Percentiles rank a stretch among this genome's conserved stretches.
phyloP scores from a whole-genome alignment of 2,888 invertebrate genomes.

The Trachelus tabidus region DNA sequence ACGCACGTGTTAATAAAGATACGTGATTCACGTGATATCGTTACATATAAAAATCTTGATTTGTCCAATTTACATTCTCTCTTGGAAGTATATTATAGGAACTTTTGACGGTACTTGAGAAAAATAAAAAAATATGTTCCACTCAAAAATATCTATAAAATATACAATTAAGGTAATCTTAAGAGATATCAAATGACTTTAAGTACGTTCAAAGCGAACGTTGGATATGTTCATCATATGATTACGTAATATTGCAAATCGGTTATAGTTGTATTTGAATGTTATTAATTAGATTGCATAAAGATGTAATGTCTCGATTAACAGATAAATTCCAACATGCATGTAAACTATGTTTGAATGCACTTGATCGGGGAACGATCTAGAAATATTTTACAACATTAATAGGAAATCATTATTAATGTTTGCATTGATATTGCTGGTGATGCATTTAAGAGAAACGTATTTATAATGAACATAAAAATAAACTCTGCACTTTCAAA shows the following conservation, averaged over 20 bases:
- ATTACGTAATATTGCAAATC: neutral
- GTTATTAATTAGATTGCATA: neutral
- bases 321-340: neutral
- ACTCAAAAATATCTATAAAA: neutral
- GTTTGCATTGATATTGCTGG: neutral
- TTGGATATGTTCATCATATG: neutral
- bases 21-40: neutral
- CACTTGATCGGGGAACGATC: neutral
- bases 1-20: neutral
- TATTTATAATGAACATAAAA: neutral
- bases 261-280: neutral
- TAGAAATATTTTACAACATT: neutral
- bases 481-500: neutral
- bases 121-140: neutral
- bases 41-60: neutral
- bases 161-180: neutral
- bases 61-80: neutral
- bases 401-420: neutral
- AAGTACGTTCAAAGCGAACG: neutral
- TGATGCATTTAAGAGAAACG: neutral
- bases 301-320: neutral
- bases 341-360: neutral
- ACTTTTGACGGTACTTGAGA: neutral
- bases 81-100: neutral
- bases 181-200: neutral